Conservation (phyloP, 2,888 invertebrate genomes). For the Mamestra brassicae region DNA sequence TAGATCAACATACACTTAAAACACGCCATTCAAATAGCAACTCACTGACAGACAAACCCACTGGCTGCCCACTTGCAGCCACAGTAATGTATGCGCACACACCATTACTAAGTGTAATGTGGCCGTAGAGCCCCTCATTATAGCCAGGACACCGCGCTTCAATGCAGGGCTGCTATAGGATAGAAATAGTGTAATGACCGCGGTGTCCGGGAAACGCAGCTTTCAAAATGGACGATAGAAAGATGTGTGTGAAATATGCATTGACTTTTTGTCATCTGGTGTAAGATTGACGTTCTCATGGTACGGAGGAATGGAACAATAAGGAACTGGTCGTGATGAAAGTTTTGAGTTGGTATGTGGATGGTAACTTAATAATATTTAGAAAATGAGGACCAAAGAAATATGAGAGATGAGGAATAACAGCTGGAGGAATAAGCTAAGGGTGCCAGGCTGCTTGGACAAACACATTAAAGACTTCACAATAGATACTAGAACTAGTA, state of each 20-base stretch:
- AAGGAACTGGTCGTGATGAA: neutral
- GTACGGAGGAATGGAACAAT: neutral
- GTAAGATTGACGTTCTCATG: neutral
- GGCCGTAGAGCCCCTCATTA: slow-evolving; percentile 54
- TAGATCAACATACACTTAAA: neutral
- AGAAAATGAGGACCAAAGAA: neutral
- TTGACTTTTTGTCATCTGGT: neutral
- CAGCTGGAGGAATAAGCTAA: neutral
- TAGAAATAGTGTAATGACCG: neutral
- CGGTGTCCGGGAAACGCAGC: slow-evolving; percentile 2
- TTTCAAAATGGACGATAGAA: neutral
- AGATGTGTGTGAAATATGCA: neutral
- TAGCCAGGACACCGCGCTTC: slow-evolving; percentile 39
- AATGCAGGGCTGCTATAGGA: slow-evolving; percentile 38
- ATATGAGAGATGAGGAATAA: neutral
- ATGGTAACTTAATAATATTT: too few relatives aligned
- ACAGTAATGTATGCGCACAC: slow-evolving; percentile 50
- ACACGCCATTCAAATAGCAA: slow-evolving; percentile 8
- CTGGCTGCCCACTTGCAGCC: neutral
- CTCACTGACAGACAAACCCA: neutral
- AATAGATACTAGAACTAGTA: neutral
- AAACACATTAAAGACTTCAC: too few relatives aligned
- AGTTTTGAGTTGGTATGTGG: too few relatives aligned
- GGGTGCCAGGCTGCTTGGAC: neutral
- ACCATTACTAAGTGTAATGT: slow-evolving; percentile 48